These are phyloP conservation scores for Menura novaehollandiae DNA, from an alignment of 2,113 vertebrate species.

Conservation along the genomic window DNA sequence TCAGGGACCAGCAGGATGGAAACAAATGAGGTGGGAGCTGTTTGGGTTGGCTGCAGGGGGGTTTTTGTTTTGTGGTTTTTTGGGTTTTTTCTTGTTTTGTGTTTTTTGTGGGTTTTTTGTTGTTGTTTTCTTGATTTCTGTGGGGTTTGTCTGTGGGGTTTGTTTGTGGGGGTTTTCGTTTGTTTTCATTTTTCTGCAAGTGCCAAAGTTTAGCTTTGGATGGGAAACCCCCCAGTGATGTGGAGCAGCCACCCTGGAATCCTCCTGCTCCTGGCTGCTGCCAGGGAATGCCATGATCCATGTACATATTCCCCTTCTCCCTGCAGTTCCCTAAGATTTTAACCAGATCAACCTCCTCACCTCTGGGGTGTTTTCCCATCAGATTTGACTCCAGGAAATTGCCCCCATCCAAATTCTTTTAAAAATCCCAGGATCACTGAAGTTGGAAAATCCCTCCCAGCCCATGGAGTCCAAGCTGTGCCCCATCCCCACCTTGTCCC, in stretches of 20 bases:
- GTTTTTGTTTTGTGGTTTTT: rapidly evolving
- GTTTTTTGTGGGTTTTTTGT: not conserved
- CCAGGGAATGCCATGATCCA: not conserved
- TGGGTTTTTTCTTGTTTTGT: rapidly evolving
- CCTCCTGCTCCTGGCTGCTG: not conserved
- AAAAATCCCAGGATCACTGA: not conserved
- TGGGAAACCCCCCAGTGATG: too few species aligned
- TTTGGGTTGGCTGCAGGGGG: too few species aligned
- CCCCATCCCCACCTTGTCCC: not conserved
- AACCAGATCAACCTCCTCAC: not conserved
- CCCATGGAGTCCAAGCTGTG: rapidly evolving
- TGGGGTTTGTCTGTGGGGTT: too few species aligned
- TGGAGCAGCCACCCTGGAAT: not conserved
- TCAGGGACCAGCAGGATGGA: not conserved
- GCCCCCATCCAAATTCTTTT: not conserved
- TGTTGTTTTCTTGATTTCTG: not conserved
- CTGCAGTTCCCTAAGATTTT: not conserved
- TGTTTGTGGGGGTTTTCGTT: not conserved
- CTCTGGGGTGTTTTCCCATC: not conserved
- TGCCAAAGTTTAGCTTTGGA: not conserved
- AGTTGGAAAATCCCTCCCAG: not conserved
- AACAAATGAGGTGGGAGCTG: not conserved
- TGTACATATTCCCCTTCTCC: not conserved
- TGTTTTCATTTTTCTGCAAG: not conserved
- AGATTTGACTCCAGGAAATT: not conserved